phyloP scores from a whole-genome alignment of 1,140 invertebrate genomes.

The Thaumatotibia leucotreta region DNA sequence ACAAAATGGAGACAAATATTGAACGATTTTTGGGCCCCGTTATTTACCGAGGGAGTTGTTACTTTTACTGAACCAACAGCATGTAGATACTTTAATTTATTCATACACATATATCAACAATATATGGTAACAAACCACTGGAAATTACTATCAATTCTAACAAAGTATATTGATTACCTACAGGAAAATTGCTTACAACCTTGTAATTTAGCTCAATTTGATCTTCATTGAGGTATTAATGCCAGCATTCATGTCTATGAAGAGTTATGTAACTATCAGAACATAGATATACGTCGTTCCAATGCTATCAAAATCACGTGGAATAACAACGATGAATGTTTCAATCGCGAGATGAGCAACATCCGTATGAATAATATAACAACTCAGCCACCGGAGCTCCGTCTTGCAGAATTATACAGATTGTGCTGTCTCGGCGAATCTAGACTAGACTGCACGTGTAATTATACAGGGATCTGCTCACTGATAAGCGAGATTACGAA shows the following conservation, averaged over 20 bases:
- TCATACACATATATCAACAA: not conserved
- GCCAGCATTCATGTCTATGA: not conserved
- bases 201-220: not conserved
- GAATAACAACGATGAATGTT: not conserved
- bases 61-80: not conserved
- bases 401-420: conserved; percentile 5
- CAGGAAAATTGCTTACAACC: not conserved
- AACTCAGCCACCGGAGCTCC: not conserved
- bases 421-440: not conserved
- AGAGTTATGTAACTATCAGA: not conserved
- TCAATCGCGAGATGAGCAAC: not conserved
- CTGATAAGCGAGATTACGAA: not conserved
- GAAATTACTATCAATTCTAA: not conserved
- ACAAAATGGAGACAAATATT: not conserved
- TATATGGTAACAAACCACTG: not conserved
- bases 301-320: not conserved
- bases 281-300: not conserved
- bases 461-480: not conserved
- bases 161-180: not conserved
- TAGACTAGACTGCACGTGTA: not conserved
- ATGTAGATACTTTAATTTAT: not conserved
- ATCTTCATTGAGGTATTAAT: not conserved
- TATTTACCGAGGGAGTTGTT: not conserved
- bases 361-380: conserved; percentile 9
- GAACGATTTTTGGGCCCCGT: not conserved